These are phyloP conservation scores for Merops nubicus DNA, from an alignment of 2,113 vertebrate genomes.

Conservation along the genomic window DNA sequence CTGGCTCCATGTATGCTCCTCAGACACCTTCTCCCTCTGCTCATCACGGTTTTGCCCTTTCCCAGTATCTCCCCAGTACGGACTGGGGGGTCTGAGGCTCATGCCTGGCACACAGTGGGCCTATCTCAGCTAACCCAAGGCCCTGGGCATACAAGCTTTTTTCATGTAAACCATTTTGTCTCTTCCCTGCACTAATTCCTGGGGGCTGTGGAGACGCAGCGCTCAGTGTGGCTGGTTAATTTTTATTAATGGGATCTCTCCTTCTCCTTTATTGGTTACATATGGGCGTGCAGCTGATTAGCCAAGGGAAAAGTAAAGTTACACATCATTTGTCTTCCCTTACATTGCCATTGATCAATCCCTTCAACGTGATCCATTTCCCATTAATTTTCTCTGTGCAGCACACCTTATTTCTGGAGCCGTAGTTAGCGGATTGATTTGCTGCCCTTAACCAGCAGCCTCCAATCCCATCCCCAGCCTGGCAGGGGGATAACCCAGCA, in stretches of 20 bases:
- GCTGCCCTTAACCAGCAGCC: conserved; percentile 46
- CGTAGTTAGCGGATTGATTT: conserved; percentile 41
- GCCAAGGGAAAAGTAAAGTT: conserved; percentile 39
- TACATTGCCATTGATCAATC: conserved; percentile 27
- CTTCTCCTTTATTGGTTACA: neutral
- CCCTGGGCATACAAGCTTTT: neutral
- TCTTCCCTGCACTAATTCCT: neutral
- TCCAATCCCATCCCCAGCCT: conserved; percentile 16
- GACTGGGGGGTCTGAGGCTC: neutral
- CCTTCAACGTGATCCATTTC: conserved; percentile 4
- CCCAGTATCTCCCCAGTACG: neutral
- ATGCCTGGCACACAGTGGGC: rapidly evolving
- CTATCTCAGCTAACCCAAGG: neutral
- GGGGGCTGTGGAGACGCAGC: neutral
- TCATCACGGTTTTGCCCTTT: neutral
- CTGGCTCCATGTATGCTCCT: neutral
- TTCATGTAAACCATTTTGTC: neutral
- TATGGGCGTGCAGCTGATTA: neutral
- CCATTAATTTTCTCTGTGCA: conserved; percentile 44
- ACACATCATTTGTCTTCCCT: conserved; percentile 30
- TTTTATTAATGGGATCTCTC: conserved; percentile 1
- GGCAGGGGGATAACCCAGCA: conserved; percentile 14
- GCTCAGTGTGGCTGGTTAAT: neutral
- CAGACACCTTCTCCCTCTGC: neutral
- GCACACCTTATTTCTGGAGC: conserved; percentile 41